Evolutionary conservation across 2,888 invertebrate species (phyloP).

Genomic region (Netelia inedita): DNA sequence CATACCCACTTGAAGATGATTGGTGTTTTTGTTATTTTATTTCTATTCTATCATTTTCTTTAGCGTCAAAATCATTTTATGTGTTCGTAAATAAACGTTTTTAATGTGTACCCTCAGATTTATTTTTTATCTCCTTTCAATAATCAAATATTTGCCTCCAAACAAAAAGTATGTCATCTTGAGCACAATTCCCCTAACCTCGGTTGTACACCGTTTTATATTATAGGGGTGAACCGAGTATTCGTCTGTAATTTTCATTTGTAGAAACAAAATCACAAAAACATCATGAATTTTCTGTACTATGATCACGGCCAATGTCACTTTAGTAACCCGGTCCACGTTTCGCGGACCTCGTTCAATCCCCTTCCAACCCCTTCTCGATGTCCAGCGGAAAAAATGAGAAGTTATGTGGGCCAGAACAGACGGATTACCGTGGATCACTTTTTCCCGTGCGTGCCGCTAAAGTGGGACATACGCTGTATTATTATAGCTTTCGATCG

Average conservation of each 20-base stretch:
- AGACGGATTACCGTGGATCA: constrained; percentile 76
- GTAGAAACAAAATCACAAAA: neutral
- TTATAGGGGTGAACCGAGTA: neutral
- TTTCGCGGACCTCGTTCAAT: constrained; percentile 5
- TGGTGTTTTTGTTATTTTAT: no score
- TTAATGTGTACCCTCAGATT: no score
- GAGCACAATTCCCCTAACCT: no score
- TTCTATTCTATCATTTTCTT: no score
- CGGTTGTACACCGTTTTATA: no score
- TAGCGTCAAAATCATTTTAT: no score
- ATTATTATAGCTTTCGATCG: neutral
- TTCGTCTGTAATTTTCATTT: neutral
- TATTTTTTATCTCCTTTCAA: no score
- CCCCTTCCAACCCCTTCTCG: constrained; percentile 41
- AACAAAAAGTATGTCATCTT: no score
- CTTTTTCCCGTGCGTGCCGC: neutral
- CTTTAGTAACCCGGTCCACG: constrained; percentile 59
- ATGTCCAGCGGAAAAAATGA: constrained; percentile 74
- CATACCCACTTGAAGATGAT: no score
- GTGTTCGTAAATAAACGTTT: no score
- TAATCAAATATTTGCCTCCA: no score
- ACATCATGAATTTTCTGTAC: neutral
- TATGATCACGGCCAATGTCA: constrained; percentile 43
- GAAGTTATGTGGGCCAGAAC: constrained; percentile 73
- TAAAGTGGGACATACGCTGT: neutral